Base-by-base conservation (phyloP, 2,888 invertebrate species). In the Phyto melanocephala region DNA sequence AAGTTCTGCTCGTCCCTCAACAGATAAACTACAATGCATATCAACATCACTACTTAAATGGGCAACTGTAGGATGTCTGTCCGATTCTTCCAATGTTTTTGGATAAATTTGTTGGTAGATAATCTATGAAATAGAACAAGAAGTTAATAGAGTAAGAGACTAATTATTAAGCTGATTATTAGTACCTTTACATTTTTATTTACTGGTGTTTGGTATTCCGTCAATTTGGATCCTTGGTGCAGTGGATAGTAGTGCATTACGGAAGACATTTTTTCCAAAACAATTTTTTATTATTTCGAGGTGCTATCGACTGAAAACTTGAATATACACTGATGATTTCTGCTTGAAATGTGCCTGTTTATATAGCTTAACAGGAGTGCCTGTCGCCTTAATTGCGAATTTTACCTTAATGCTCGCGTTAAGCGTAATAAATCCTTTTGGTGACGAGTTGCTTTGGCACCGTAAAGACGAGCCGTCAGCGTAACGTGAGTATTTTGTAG, bases 341-440 rank as follows among this genome's bases (percentile, higher is more conserved):
- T 20, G n/a, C 6, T 8, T 4, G 0, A 67, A 40, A 11, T 17
- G n/a, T 8, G 1, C 8, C 4, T 1, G 20, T 35, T 78, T 72
- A 71, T 68, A 76, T 72, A n/a, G 13, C n/a, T 45, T 52, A 28
- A 13, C 13, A 28, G 60, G 33, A 75, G 54, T 75, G 71, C 71
- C 80, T 83, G 77, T 17, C n/a, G n/a, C n/a, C n/a, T n/a, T n/a
- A n/a, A n/a, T n/a, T n/a, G n/a, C n/a, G n/a, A n/a, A n/a, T n/a
- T n/a, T n/a, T n/a, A n/a, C n/a, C n/a, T n/a, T n/a, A n/a, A n/a
- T n/a, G n/a, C n/a, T n/a, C n/a, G n/a, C n/a, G n/a, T n/a, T n/a
- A n/a, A n/a, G n/a, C n/a, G n/a, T n/a, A n/a, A 87, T 87, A 88
- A 88, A 88, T 87, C 86, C 86, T 84, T 86, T 87, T 81, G 77